These are phyloP conservation scores for Antigone vipio DNA, from an alignment of 2,113 vertebrate species.

Conservation along the genomic window DNA sequence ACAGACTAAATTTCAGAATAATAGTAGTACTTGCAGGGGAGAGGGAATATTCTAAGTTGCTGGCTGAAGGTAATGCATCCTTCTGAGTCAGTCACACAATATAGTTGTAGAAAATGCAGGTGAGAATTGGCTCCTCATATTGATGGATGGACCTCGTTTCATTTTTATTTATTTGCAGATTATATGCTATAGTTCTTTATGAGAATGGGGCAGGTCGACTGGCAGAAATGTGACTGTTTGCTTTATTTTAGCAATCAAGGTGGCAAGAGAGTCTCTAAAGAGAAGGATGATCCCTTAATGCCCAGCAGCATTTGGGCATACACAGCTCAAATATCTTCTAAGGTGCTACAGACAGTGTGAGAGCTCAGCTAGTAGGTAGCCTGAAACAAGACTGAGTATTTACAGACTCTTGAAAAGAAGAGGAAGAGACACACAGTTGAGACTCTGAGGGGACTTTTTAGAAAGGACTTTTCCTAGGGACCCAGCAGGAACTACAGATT, in stretches of 20 bases:
- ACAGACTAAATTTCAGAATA: background rate
- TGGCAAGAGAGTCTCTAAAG: background rate
- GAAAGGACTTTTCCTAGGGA: background rate
- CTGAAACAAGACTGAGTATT: background rate
- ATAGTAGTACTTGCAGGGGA: background rate
- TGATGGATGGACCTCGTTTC: background rate
- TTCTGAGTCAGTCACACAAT: background rate
- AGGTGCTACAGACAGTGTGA: accelerated
- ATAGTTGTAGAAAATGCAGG: background rate
- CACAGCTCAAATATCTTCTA: background rate
- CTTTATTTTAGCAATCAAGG: background rate
- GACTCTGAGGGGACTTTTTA: background rate
- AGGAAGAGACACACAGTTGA: background rate
- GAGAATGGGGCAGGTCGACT: background rate
- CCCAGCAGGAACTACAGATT: background rate
- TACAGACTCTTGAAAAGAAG: background rate
- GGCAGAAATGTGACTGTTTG: background rate
- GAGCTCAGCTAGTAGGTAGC: background rate
- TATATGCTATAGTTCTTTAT: background rate
- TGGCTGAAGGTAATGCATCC: background rate
- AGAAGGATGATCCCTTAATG: background rate
- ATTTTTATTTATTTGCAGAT: background rate
- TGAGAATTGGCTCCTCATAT: background rate
- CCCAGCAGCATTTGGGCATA: background rate
- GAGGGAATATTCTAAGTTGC: background rate